phyloP scores from a whole-genome alignment of 1,140 invertebrate genomes.

The Yoshiicerus persimilis region DNA sequence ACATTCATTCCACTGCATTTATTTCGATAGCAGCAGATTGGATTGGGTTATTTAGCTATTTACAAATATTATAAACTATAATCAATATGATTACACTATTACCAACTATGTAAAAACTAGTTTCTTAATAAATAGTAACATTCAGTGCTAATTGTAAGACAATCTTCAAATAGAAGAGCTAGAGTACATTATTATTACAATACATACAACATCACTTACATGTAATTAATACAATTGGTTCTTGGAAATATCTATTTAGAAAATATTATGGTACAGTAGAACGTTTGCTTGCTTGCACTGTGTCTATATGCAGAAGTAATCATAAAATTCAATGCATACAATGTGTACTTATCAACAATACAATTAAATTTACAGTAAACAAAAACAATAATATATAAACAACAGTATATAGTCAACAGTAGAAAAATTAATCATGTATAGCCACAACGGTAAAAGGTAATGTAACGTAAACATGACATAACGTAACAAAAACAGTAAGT shows the following conservation, averaged over 20 bases:
- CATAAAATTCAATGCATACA: neutral
- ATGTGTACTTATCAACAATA: neutral
- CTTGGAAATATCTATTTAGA: conserved; percentile 2
- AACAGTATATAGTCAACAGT: neutral
- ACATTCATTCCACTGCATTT: neutral
- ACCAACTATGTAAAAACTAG: neutral
- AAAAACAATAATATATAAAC: neutral
- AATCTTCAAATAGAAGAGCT: neutral
- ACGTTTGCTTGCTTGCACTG: neutral
- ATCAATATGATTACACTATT: neutral
- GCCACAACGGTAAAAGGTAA: neutral
- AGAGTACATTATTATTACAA: neutral
- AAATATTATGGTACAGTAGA: neutral
- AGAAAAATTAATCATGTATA: neutral
- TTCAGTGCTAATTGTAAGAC: neutral
- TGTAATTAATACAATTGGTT: conserved; percentile 18
- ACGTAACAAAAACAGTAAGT: neutral
- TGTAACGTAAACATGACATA: neutral
- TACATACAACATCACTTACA: neutral
- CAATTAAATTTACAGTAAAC: neutral
- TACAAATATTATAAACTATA: neutral
- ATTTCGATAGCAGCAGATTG: neutral
- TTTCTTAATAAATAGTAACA: neutral
- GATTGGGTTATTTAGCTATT: neutral
- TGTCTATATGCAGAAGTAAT: neutral